A percentile compares a stretch with the other conserved stretches of the same genome.
Evolutionary conservation across 2,888 invertebrate species (phyloP).

Genomic region (Euzetes globulus): DNA sequence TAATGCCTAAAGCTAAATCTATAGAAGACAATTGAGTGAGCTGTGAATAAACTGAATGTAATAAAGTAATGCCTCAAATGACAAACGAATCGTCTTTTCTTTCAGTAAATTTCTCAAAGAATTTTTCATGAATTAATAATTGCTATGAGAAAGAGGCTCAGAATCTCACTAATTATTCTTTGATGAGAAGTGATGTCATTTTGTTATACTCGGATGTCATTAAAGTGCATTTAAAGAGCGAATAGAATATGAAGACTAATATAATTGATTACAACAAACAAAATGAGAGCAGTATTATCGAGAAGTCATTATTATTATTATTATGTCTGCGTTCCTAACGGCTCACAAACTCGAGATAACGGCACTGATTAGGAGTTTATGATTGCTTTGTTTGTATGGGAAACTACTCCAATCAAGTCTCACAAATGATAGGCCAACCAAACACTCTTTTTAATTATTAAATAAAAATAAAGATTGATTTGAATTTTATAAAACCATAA

Average conservation of each 20-base stretch:
- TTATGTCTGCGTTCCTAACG: background rate
- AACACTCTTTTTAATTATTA: too few relatives aligned
- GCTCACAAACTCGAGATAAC: background rate
- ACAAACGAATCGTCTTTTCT: background rate
- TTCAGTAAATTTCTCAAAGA: too few relatives aligned
- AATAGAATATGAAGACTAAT: background rate
- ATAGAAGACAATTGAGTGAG: too few relatives aligned
- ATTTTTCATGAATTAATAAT: background rate
- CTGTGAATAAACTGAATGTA: too few relatives aligned
- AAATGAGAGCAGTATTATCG: slow-evolving; percentile 2
- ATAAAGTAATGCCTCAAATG: background rate
- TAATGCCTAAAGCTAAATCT: too few relatives aligned
- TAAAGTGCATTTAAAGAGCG: background rate
- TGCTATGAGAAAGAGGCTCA: background rate
- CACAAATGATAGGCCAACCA: too few relatives aligned
- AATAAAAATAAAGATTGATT: too few relatives aligned
- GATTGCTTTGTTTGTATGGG: too few relatives aligned
- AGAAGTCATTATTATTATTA: slow-evolving; percentile 16
- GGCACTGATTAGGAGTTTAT: background rate
- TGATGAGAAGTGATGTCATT: background rate
- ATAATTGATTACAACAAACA: background rate
- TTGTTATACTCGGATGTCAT: background rate
- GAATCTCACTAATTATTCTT: background rate
- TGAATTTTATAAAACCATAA: too few relatives aligned
- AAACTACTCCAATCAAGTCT: too few relatives aligned